Conservation (phyloP, 2,888 invertebrate genomes). For the Drosophila buzzatii region DNA sequence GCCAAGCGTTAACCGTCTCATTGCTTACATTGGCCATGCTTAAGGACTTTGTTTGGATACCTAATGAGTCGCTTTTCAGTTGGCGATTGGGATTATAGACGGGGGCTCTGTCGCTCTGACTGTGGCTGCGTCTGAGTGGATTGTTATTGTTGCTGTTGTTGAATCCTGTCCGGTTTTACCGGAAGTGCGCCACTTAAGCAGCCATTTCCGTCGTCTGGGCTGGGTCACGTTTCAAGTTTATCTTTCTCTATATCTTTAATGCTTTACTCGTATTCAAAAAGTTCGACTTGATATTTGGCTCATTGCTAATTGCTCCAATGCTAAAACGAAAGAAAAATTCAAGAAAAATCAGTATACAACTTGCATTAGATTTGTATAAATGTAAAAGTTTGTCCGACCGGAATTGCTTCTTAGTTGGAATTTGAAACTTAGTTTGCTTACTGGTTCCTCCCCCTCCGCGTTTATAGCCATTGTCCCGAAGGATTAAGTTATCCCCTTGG, state of each 20-base stretch:
- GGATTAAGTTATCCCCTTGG: slow-evolving; percentile 67
- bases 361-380: slow-evolving; percentile 53
- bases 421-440: slow-evolving; percentile 62
- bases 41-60: slow-evolving; percentile 28
- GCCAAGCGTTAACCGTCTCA: slow-evolving; percentile 49
- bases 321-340: slow-evolving; percentile 23
- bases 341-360: slow-evolving; percentile 36
- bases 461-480: slow-evolving; percentile 50
- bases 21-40: slow-evolving; percentile 60
- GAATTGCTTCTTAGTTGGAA: slow-evolving; percentile 69
- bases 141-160: slow-evolving; percentile 17
- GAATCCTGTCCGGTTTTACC: slow-evolving; percentile 51
- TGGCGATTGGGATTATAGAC: slow-evolving; percentile 21
- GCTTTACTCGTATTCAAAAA: slow-evolving; percentile 52
- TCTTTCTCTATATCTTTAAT: slow-evolving; percentile 46
- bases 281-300: slow-evolving; percentile 50
- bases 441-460: neutral
- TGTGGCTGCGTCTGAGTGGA: slow-evolving; percentile 10
- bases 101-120: neutral
- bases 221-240: slow-evolving; percentile 53
- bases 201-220: slow-evolving; percentile 65
- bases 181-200: slow-evolving; percentile 76
- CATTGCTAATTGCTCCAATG: slow-evolving; percentile 61
- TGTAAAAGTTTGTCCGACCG: slow-evolving; percentile 56
- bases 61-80: slow-evolving; percentile 27